Conservation (phyloP, 2,888 invertebrate species). For the Aspidiotus rigidus region DNA sequence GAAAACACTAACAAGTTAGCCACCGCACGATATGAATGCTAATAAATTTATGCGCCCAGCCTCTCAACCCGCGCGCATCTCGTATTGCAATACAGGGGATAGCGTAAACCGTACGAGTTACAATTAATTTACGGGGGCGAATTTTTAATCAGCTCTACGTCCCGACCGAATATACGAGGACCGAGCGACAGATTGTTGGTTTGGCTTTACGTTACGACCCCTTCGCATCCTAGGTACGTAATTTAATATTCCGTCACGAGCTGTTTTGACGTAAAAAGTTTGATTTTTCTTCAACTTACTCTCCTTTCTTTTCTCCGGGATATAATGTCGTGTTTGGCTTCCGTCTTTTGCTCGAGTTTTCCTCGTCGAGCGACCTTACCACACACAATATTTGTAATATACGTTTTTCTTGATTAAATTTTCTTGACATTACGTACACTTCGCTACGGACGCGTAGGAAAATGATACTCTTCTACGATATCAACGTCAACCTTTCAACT, state of each 20-base stretch:
- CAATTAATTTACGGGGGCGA: slow-evolving; percentile 31
- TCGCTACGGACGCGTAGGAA: background rate
- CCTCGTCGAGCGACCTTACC: slow-evolving; percentile 7
- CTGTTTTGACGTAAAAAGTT: slow-evolving; percentile 3
- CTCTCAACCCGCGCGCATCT: background rate
- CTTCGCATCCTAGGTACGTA: background rate
- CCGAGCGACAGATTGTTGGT: slow-evolving; percentile 29
- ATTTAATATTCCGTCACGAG: slow-evolving; percentile 23
- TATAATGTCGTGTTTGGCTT: background rate
- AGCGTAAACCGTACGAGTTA: slow-evolving; percentile 23
- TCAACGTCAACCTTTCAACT: too few species aligned
- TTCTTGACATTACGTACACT: background rate
- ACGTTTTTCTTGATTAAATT: slow-evolving; percentile 29
- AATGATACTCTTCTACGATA: background rate
- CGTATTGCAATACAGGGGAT: background rate
- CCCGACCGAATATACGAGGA: slow-evolving; percentile 12
- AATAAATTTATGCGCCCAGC: slow-evolving; percentile 28
- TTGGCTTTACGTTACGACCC: background rate
- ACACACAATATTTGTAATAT: slow-evolving; percentile 22
- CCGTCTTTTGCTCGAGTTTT: slow-evolving; percentile 11
- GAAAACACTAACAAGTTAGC: slow-evolving; percentile 24
- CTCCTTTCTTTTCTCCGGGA: background rate
- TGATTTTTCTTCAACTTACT: background rate
- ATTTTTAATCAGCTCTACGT: slow-evolving; percentile 28
- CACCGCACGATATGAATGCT: slow-evolving; percentile 28